These are phyloP conservation scores for Cheilosia scutellata DNA, from an alignment of 2,888 invertebrate species.

Conservation along the genomic window DNA sequence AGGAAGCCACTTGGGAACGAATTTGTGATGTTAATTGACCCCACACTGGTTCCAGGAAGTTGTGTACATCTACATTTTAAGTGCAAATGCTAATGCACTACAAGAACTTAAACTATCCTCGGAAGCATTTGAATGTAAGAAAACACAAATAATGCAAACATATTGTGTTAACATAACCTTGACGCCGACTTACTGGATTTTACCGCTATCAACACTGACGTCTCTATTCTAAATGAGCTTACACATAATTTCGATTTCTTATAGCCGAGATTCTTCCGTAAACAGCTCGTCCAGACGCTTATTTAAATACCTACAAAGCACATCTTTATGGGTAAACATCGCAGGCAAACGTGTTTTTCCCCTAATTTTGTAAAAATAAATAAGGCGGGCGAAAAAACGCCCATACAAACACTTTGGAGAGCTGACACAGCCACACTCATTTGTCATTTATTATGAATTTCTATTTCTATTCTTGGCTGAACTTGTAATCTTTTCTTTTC, in stretches of 20 bases:
- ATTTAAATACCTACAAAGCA: neutral
- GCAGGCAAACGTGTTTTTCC: neutral
- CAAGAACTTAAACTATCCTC: too few relatives aligned
- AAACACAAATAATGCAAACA: too few relatives aligned
- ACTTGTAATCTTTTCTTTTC: neutral
- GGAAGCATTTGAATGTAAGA: too few relatives aligned
- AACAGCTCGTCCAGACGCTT: neutral
- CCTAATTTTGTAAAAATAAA: neutral
- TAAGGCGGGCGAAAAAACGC: neutral
- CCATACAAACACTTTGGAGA: neutral
- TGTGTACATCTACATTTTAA: neutral
- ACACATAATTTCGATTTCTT: neutral
- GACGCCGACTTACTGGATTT: too few relatives aligned
- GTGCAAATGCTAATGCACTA: too few relatives aligned
- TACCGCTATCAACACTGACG: too few relatives aligned
- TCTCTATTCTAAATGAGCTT: neutral
- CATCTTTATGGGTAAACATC: neutral
- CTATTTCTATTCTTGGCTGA: conserved; percentile 14
- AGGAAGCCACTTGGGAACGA: conserved; percentile 26
- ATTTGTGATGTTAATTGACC: conserved; percentile 5
- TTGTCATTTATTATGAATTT: conserved; percentile 5
- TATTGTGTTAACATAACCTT: too few relatives aligned
- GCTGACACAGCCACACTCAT: neutral
- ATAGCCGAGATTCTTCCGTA: neutral
- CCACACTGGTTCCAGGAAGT: neutral